Percentiles rank a stretch among this genome's conserved stretches.
Evolutionary conservation across 1,140 invertebrate genomes (phyloP).

Genomic region (Sminthurinus signatus): DNA sequence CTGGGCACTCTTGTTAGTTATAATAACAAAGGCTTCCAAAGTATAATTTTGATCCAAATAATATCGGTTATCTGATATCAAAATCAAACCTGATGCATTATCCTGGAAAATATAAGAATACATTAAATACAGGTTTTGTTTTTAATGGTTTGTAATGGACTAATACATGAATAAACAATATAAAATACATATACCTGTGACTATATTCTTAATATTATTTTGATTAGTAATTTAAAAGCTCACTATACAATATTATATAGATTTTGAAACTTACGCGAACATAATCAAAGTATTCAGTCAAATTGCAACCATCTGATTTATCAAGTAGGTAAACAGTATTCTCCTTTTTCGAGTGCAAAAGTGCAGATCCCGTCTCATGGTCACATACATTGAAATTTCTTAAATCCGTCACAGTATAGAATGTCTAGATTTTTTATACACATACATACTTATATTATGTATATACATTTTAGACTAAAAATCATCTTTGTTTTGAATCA

Average conservation of each 20-base stretch:
- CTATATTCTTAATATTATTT: neutral
- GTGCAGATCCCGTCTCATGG: neutral
- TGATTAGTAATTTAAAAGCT: too few relatives aligned
- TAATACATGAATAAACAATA: too few relatives aligned
- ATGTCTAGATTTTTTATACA: slow-evolving; percentile 4
- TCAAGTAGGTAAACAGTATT: neutral
- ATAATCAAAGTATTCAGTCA: slow-evolving; percentile 8
- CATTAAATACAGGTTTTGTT: neutral
- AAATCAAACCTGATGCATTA: slow-evolving; percentile 20
- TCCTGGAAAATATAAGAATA: slow-evolving; percentile 13
- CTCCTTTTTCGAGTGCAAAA: neutral
- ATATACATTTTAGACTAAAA: slow-evolving; percentile 5
- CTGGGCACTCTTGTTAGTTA: neutral
- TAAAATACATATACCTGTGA: too few relatives aligned
- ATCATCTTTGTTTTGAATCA: neutral
- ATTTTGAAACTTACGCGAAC: neutral
- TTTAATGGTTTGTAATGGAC: neutral
- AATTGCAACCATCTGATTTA: neutral
- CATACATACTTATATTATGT: neutral
- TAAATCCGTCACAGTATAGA: slow-evolving; percentile 8
- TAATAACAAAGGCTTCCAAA: slow-evolving; percentile 23
- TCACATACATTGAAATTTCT: slow-evolving; percentile 11
- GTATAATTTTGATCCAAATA: slow-evolving; percentile 9
- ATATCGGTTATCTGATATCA: neutral
- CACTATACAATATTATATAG: too few relatives aligned